phyloP scores from a whole-genome alignment of 2,888 invertebrate species.

The Dioctria rufipes region DNA sequence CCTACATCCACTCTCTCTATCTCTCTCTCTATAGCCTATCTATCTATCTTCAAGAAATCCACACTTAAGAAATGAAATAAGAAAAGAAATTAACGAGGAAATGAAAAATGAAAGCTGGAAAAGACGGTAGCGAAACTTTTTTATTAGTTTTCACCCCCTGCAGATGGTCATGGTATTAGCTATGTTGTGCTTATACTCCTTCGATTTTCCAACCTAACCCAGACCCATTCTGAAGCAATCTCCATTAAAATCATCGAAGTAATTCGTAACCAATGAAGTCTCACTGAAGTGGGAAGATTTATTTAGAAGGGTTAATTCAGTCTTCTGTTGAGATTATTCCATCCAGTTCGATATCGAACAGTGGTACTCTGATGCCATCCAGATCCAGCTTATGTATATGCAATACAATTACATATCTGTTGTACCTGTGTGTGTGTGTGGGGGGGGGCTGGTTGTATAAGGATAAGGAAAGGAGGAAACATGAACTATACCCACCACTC shows the following conservation, averaged over 20 bases:
- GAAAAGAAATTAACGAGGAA: constrained; percentile 32
- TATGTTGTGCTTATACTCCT: background rate
- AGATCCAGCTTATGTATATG: background rate
- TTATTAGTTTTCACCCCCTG: constrained; percentile 28
- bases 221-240: background rate
- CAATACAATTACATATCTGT: no score
- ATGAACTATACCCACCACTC: background rate
- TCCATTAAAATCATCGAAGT: constrained; percentile 15
- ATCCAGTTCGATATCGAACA: constrained; percentile 5
- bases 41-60: background rate
- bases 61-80: constrained; percentile 22
- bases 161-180: constrained; percentile 9
- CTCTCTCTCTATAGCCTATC: no score
- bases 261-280: constrained; percentile 35
- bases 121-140: constrained; percentile 23
- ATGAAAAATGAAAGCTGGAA: constrained; percentile 42
- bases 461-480: background rate
- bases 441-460: no score
- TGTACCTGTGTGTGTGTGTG: no score
- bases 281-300: constrained; percentile 17
- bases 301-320: constrained; percentile 28
- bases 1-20: no score
- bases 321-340: constrained; percentile 21
- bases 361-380: background rate
- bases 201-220: background rate